Evolutionary conservation across 2,797 vertebrate species (phyloP).

Genomic region (Peromyscus eremicus): DNA sequence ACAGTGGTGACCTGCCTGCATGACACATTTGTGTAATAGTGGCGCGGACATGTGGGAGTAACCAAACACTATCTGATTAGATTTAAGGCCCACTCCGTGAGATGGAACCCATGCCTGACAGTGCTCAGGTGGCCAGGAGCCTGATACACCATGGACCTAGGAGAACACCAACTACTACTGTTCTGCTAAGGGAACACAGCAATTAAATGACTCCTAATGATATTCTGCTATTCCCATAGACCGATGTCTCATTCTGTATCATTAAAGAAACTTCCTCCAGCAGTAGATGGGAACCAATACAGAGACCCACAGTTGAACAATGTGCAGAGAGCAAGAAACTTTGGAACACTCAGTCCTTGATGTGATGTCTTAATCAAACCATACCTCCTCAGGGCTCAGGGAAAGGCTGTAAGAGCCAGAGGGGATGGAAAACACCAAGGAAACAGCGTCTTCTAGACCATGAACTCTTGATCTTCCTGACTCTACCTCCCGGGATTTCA

Average conservation of each 20-base stretch:
- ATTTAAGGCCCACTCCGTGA: not conserved
- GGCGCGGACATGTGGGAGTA: not conserved
- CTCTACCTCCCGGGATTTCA: not conserved
- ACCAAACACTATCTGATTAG: not conserved
- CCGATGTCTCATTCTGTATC: not conserved
- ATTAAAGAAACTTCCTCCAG: not conserved
- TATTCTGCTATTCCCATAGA: not conserved
- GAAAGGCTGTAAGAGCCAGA: not conserved
- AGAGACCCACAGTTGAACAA: not conserved
- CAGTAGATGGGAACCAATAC: not conserved
- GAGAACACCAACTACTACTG: not conserved
- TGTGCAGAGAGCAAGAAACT: not conserved
- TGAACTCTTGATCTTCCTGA: not conserved
- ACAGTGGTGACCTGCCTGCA: not conserved
- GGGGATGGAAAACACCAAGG: not conserved
- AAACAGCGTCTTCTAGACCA: not conserved
- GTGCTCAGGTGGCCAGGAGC: not conserved
- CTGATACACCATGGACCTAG: too few relatives aligned
- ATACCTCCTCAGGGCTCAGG: not conserved
- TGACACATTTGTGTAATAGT: not conserved
- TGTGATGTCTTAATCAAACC: not conserved
- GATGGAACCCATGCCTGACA: not conserved
- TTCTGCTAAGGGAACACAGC: not conserved
- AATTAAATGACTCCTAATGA: not conserved
- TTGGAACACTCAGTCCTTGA: not conserved